Evolutionary conservation across 2,888 invertebrate genomes (phyloP).

Genomic region (Pollenia angustigena): DNA sequence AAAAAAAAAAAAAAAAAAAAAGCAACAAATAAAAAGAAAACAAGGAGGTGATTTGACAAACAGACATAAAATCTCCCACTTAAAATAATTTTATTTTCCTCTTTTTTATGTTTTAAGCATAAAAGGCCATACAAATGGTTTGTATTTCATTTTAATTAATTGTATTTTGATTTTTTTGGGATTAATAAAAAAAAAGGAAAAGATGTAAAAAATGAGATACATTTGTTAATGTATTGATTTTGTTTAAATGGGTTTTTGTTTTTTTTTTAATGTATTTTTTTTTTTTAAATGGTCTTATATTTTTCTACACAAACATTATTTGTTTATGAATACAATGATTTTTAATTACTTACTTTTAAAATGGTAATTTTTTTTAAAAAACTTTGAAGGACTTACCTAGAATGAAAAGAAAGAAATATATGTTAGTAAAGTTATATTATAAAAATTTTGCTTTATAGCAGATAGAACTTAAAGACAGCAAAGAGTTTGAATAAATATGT

Average conservation of each 20-base stretch:
- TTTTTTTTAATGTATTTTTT: no score
- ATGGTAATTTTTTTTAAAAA: no score
- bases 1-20: no score
- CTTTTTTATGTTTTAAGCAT: background rate
- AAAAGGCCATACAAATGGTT: slow-evolving; percentile 2
- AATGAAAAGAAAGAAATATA: background rate
- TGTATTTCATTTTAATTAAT: slow-evolving; percentile 18
- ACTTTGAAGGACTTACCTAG: slow-evolving; percentile 30
- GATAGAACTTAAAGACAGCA: no score
- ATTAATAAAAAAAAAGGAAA: background rate
- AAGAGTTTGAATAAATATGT: no score
- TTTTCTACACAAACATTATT: no score
- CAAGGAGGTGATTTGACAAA: slow-evolving; percentile 33
- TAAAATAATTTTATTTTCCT: slow-evolving; percentile 12
- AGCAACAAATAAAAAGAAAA: no score
- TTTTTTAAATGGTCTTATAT: background rate
- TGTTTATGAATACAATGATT: no score
- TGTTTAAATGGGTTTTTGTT: background rate
- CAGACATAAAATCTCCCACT: slow-evolving; percentile 12
- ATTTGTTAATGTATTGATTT: slow-evolving; percentile 1
- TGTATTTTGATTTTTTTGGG: slow-evolving; percentile 21
- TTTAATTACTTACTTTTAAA: background rate
- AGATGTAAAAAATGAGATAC: background rate
- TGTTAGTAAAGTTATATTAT: background rate
- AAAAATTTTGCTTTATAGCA: no score